Conservation (phyloP, 1,140 invertebrate species). For the Papilio aristodemus region DNA sequence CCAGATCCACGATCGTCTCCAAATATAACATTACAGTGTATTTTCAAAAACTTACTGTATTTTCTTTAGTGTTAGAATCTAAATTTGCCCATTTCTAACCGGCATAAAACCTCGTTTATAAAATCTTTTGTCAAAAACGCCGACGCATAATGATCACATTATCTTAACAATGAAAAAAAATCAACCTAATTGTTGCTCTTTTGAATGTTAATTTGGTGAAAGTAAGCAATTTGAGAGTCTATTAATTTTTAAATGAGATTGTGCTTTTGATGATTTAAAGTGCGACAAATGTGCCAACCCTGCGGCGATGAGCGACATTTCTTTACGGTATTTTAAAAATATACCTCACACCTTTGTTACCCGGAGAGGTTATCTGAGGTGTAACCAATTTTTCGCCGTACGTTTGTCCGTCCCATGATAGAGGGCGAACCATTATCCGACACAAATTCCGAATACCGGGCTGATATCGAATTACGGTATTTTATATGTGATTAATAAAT, state of each 20-base stretch:
- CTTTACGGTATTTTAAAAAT: not conserved
- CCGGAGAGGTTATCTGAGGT: too few relatives aligned
- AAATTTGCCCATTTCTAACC: not conserved
- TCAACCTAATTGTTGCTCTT: conserved; percentile 30
- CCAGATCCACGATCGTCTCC: too few relatives aligned
- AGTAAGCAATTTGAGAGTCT: conserved; percentile 37
- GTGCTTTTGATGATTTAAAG: conserved; percentile 35
- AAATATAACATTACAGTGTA: too few relatives aligned
- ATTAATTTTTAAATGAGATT: conserved; percentile 38
- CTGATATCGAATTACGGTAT: too few relatives aligned
- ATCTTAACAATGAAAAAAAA: conserved; percentile 30
- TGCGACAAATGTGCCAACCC: conserved; percentile 26
- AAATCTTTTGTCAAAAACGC: not conserved
- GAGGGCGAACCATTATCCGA: too few relatives aligned
- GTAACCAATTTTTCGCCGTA: too few relatives aligned
- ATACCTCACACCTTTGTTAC: too few relatives aligned
- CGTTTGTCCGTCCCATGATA: too few relatives aligned
- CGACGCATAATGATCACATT: conserved; percentile 11
- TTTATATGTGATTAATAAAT: too few relatives aligned
- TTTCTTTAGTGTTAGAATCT: not conserved
- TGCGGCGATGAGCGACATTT: conserved; percentile 18
- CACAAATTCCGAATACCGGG: too few relatives aligned
- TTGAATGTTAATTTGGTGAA: conserved; percentile 38
- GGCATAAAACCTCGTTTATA: not conserved
- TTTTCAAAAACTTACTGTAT: too few relatives aligned